phyloP scores from a whole-genome alignment of 1,140 invertebrate species.

The Caerostris extrusa region DNA sequence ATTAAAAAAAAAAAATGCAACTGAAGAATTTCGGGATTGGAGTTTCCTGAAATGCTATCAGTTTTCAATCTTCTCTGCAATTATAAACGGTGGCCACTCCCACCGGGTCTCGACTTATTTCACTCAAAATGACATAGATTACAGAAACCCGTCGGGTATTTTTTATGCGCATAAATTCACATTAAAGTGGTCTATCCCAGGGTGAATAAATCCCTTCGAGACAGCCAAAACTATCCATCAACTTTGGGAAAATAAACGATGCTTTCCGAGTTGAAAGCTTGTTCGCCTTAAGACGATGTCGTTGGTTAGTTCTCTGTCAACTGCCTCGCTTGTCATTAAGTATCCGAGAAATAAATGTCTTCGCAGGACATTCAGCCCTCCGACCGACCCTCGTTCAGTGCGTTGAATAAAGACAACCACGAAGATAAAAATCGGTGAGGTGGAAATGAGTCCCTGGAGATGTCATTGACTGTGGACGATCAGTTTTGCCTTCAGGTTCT shows the following conservation, averaged over 20 bases:
- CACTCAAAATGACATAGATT: not conserved
- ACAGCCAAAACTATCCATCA: not conserved
- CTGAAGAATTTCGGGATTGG: too few species aligned
- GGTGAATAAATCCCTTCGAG: not conserved
- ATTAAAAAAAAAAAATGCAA: too few species aligned
- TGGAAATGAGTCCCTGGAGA: not conserved
- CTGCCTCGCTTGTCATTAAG: not conserved
- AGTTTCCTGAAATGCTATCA: not conserved
- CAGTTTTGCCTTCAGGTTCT: not conserved
- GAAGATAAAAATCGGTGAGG: not conserved
- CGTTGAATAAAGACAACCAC: not conserved
- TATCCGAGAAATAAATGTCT: not conserved
- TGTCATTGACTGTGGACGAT: not conserved
- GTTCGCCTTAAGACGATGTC: constrained; percentile 50
- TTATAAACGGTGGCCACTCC: not conserved
- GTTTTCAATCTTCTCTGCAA: not conserved
- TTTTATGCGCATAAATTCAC: constrained; percentile 29
- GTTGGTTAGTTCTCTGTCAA: not conserved
- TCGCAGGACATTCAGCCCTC: not conserved
- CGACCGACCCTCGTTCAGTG: not conserved
- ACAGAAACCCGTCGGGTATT: not conserved
- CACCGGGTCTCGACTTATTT: not conserved
- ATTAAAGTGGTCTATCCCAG: not conserved
- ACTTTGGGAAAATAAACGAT: not conserved
- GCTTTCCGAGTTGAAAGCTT: not conserved